Percentiles rank a stretch among this genome's conserved stretches.
Conservation (phyloP, 2,888 invertebrate genomes). For the Monopis laevigella region DNA sequence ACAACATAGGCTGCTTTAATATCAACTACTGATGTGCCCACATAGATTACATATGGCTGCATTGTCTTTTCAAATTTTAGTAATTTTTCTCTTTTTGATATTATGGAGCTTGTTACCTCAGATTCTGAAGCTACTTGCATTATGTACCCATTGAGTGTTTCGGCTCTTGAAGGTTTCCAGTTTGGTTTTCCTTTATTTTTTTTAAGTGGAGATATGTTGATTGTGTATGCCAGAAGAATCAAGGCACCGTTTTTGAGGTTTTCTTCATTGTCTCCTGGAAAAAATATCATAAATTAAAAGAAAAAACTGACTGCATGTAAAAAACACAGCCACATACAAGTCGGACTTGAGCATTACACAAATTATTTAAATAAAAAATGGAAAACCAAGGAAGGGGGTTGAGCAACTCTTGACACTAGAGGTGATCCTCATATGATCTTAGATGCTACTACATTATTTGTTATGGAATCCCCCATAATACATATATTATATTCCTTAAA, state of each 20-base stretch:
- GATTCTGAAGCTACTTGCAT: neutral
- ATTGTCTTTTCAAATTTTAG: neutral
- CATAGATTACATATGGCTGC: conserved; percentile 4
- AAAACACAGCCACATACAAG: too few relatives aligned
- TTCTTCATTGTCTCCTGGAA: neutral
- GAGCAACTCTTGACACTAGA: too few relatives aligned
- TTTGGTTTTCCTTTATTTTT: neutral
- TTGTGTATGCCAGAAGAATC: neutral
- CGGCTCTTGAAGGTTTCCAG: neutral
- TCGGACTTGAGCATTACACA: too few relatives aligned
- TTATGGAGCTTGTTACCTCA: neutral
- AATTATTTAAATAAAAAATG: too few relatives aligned
- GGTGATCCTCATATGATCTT: too few relatives aligned
- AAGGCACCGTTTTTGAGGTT: neutral
- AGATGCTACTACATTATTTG: too few relatives aligned
- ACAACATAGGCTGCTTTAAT: neutral
- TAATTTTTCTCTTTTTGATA: neutral
- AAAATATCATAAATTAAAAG: neutral
- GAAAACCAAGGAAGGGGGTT: too few relatives aligned
- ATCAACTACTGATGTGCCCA: neutral
- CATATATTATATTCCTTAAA: too few relatives aligned
- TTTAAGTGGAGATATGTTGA: neutral
- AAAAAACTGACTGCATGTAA: too few relatives aligned
- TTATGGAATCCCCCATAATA: too few relatives aligned
- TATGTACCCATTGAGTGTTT: neutral